A percentile compares a stretch with the other conserved stretches of the same genome.
Evolutionary conservation across 1,140 invertebrate species (phyloP).

Genomic region (Drosophila athabasca): DNA sequence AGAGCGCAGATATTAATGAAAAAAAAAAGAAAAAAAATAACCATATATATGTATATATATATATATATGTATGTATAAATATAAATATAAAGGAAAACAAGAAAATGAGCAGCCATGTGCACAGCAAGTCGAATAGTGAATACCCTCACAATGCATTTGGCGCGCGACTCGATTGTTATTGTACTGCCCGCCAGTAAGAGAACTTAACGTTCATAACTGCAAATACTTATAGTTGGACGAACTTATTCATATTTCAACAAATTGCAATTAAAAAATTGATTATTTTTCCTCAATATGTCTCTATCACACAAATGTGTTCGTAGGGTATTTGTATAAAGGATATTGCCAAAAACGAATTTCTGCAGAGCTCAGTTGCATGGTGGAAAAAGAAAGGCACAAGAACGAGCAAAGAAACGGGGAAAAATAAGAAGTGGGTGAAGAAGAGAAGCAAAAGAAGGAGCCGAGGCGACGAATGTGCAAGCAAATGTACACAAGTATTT

Average conservation of each 20-base stretch:
- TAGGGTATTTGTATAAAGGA: neutral
- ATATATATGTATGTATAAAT: slow-evolving; percentile 53
- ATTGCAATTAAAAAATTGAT: too few species aligned
- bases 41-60: slow-evolving; percentile 16
- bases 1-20: slow-evolving; percentile 74
- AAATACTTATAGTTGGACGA: too few species aligned
- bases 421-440: slow-evolving; percentile 46
- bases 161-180: neutral
- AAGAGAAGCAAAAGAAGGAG: slow-evolving; percentile 28
- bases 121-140: slow-evolving; percentile 29
- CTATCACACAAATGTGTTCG: too few species aligned
- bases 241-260: too few species aligned
- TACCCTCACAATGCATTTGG: slow-evolving; percentile 33
- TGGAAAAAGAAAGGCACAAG: slow-evolving; percentile 54
- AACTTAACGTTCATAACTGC: too few species aligned
- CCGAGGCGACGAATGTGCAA: slow-evolving; percentile 49
- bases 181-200: too few species aligned
- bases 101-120: slow-evolving; percentile 54
- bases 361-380: slow-evolving; percentile 53
- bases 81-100: slow-evolving; percentile 69
- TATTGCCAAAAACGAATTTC: slow-evolving; percentile 17
- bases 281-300: too few species aligned
- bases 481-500: slow-evolving; percentile 20
- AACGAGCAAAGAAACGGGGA: slow-evolving; percentile 45
- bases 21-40: slow-evolving; percentile 55